Evolutionary conservation across 2,888 invertebrate species (phyloP).

Genomic region (Celastrina argiolus): DNA sequence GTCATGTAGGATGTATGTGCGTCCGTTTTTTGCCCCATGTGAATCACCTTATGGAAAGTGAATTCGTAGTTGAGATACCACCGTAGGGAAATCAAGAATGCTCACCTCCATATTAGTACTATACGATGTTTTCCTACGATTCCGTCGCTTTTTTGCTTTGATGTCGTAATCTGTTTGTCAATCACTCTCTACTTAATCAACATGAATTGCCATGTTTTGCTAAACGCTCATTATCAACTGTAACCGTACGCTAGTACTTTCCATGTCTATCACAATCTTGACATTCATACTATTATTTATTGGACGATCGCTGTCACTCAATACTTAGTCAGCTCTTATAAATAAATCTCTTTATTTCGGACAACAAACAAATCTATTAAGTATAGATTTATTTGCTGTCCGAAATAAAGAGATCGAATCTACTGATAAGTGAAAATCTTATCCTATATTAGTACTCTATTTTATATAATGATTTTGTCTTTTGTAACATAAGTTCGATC

Average conservation of each 20-base stretch:
- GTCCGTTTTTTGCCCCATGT: not conserved
- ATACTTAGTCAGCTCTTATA: too few relatives aligned
- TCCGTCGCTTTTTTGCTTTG: slow-evolving; percentile 6
- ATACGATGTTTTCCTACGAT: slow-evolving; percentile 6
- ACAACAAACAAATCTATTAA: too few relatives aligned
- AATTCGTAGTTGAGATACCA: not conserved
- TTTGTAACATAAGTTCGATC: too few relatives aligned
- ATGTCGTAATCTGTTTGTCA: slow-evolving; percentile 1
- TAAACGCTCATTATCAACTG: not conserved
- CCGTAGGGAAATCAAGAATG: slow-evolving; percentile 9
- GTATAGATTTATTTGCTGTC: too few relatives aligned
- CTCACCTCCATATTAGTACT: not conserved
- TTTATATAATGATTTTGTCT: too few relatives aligned
- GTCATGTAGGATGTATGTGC: not conserved
- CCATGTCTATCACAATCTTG: too few relatives aligned
- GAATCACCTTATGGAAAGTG: slow-evolving; percentile 9
- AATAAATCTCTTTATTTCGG: too few relatives aligned
- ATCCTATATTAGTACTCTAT: too few relatives aligned
- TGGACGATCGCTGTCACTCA: too few relatives aligned
- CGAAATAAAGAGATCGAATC: too few relatives aligned
- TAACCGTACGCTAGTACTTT: not conserved
- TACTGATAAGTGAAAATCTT: too few relatives aligned
- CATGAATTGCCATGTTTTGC: not conserved
- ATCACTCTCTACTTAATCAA: not conserved
- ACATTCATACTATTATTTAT: too few relatives aligned